Base-by-base conservation (phyloP, 1,140 invertebrate species). In the Chymomyza costata region DNA sequence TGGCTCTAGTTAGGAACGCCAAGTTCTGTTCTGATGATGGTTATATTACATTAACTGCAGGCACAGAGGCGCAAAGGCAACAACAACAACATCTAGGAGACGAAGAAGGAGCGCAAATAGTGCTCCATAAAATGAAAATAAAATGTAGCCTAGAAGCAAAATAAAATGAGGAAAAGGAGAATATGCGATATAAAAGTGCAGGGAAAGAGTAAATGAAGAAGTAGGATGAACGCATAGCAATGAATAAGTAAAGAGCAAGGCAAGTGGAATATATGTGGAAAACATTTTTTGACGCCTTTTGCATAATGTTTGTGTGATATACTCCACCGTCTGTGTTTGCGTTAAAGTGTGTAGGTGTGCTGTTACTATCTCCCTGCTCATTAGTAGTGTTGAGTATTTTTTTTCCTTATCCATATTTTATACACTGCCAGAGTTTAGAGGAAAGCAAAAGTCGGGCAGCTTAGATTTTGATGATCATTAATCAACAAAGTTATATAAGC, bases 31-130 rank as follows among this genome's bases (percentile, higher is more conserved):
- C 54, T 70, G 70, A 70, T 76, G 71, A 76, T 78, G 71, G 62
- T 66, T 76, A 76, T 76, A 71, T 78, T 71, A 76, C 62, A 78
- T 76, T 76, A 78, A 63, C 73, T 76, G 66, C 71, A 66, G 57
- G n/a, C n/a, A 43, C 66, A 13, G 37, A 30, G 28, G 28, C 43
- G 21, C 46, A 37, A 13, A 1, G 15, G 11, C 28, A 32, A 6
- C 43, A 51, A 35, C 51, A 61, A 34, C 51, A 63, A 45, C 69
- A 59, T n/a, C n/a, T n/a, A n/a, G n/a, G n/a, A n/a, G n/a, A n/a
- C n/a, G n/a, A n/a, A n/a, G n/a, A n/a, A 58, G 21, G 21, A 25
- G 21, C 21, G 21, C 60, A 55, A 78, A 66, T 76, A 76, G 71
- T 76, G 43, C 49, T 56, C 40, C 62, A 56, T 70, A 66, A 76